A percentile compares a stretch with the other conserved stretches of the same genome.
Conservation (phyloP, 2,113 vertebrate species). For the Willisornis vidua region DNA sequence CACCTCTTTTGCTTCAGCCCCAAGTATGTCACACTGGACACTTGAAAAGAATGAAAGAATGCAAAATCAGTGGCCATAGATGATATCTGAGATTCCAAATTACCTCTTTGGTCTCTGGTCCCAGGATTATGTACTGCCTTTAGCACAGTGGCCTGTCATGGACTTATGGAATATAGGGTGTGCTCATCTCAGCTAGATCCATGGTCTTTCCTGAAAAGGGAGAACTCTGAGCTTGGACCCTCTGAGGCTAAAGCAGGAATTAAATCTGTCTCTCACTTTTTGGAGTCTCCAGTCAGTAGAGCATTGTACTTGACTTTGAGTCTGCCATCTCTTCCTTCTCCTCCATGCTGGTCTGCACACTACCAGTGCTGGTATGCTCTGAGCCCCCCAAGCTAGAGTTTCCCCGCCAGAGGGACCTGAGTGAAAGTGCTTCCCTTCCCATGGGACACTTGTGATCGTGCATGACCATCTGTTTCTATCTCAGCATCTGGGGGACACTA, state of each 20-base stretch:
- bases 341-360: neutral
- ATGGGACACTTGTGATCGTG: neutral
- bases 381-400: neutral
- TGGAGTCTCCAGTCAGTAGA: neutral
- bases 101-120: neutral
- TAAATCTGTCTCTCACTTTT: neutral
- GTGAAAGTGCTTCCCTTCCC: neutral
- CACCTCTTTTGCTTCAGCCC: neutral
- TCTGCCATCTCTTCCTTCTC: neutral
- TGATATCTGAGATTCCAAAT: neutral
- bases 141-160: neutral
- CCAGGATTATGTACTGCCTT: neutral
- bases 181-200: neutral
- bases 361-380: neutral
- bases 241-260: neutral
- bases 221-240: neutral
- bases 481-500: neutral
- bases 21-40: neutral
- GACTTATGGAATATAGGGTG: neutral
- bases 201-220: neutral
- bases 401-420: neutral
- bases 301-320: neutral
- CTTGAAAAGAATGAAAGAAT: neutral
- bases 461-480: neutral
- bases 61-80: neutral